Conservation (phyloP, 2,888 invertebrate species). For the Erebia aethiops region DNA sequence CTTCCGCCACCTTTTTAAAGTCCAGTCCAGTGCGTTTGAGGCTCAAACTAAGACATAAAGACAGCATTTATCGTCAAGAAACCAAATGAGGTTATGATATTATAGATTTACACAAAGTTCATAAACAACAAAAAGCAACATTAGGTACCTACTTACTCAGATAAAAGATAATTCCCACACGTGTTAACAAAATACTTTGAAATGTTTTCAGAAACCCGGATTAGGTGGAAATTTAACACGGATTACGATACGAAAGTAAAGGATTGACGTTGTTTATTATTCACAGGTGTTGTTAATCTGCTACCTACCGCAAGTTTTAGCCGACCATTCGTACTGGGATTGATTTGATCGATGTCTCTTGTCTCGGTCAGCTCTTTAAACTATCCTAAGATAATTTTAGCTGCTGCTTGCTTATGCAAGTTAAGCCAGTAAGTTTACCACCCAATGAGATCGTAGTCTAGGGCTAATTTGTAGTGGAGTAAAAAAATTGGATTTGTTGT, state of each 20-base stretch:
- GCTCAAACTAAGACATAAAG: too few relatives aligned
- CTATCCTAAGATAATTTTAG: not conserved
- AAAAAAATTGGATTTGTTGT: too few relatives aligned
- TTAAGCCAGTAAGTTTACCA: too few relatives aligned
- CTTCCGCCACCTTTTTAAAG: too few relatives aligned
- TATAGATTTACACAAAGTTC: not conserved
- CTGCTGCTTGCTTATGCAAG: too few relatives aligned
- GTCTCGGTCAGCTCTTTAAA: not conserved
- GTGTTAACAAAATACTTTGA: slow-evolving; percentile 16
- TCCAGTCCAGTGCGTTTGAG: too few relatives aligned
- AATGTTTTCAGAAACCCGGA: slow-evolving; percentile 12
- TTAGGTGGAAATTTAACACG: slow-evolving; percentile 13
- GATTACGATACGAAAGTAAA: slow-evolving; percentile 4
- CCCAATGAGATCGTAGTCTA: too few relatives aligned
- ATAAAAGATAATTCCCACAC: not conserved
- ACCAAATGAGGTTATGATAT: not conserved
- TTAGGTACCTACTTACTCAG: not conserved
- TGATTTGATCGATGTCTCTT: not conserved
- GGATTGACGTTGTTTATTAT: slow-evolving; percentile 16
- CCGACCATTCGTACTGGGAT: slow-evolving; percentile 14
- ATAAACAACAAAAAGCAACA: not conserved
- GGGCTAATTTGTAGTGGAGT: too few relatives aligned
- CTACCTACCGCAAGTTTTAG: slow-evolving; percentile 7
- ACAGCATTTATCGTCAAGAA: too few relatives aligned
- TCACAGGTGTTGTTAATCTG: slow-evolving; percentile 16